Evolutionary conservation across 1,140 invertebrate species (phyloP).

Genomic region (Eueides isabella): DNA sequence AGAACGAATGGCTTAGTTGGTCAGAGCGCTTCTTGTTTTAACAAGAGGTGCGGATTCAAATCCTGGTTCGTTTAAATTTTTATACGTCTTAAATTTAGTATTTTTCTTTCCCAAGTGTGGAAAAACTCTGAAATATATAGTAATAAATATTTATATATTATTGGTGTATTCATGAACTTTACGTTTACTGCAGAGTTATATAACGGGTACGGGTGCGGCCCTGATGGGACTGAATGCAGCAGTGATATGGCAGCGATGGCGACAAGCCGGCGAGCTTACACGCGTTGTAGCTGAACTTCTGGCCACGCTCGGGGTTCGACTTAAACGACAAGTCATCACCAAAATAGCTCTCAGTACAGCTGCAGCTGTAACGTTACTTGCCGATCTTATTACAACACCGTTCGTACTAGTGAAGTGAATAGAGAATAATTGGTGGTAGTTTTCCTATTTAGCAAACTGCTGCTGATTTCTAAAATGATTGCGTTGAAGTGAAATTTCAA

Average conservation of each 20-base stretch:
- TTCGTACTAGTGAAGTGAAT: conserved; percentile 20
- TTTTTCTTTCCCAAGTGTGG: no score
- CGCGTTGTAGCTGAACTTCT: conserved; percentile 62
- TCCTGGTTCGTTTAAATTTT: no score
- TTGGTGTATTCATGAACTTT: neutral
- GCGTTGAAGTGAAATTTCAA: neutral
- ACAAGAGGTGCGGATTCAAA: no score
- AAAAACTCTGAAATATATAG: no score
- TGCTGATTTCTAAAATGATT: neutral
- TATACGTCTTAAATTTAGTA: no score
- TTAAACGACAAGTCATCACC: conserved; percentile 53
- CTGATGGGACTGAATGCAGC: conserved; percentile 55
- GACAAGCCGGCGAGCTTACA: conserved; percentile 53
- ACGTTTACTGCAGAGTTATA: conserved; percentile 46
- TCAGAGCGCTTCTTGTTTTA: no score
- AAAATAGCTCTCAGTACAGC: conserved; percentile 51
- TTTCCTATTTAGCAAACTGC: neutral
- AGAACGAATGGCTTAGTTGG: no score
- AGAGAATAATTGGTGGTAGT: neutral
- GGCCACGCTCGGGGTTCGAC: conserved; percentile 51
- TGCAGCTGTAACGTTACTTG: conserved; percentile 39
- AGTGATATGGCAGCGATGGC: conserved; percentile 56
- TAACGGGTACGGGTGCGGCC: conserved; percentile 50
- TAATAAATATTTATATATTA: no score
- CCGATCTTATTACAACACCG: conserved; percentile 45